Conservation (phyloP, 2,113 vertebrate genomes). For the Chrysemys picta region DNA sequence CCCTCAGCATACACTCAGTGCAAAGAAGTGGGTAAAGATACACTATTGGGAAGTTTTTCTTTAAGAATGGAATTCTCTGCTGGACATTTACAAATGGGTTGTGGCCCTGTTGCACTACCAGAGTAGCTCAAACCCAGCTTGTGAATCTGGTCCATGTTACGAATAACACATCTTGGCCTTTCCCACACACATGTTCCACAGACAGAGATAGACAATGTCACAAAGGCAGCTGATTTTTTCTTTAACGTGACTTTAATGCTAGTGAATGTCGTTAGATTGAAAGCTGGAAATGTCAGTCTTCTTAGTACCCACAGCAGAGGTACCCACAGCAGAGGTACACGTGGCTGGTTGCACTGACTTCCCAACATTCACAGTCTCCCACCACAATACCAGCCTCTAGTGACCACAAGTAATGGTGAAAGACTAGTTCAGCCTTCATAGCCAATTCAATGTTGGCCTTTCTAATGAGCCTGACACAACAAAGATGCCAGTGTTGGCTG, state of each 20-base stretch:
- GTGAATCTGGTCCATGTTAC: neutral
- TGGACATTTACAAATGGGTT: neutral
- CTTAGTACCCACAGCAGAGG: neutral
- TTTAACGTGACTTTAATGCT: accelerated
- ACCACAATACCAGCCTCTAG: neutral
- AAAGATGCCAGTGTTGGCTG: neutral
- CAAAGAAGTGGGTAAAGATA: neutral
- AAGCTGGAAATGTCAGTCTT: neutral
- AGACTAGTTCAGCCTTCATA: neutral
- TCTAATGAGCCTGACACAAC: accelerated
- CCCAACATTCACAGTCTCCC: no score
- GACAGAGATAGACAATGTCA: neutral
- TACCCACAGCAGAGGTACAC: neutral
- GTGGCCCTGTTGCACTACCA: neutral
- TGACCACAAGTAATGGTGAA: neutral
- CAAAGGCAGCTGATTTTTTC: neutral
- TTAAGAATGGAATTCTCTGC: neutral
- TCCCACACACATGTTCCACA: neutral
- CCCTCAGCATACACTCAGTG: neutral
- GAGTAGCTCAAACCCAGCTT: neutral
- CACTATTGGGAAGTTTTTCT: neutral
- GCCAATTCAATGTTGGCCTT: accelerated
- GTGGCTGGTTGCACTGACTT: accelerated
- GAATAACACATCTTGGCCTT: neutral
- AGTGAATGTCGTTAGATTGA: neutral